These are phyloP conservation scores for Ectemnius lituratus DNA, from an alignment of 2,888 invertebrate species.

Conservation along the genomic window DNA sequence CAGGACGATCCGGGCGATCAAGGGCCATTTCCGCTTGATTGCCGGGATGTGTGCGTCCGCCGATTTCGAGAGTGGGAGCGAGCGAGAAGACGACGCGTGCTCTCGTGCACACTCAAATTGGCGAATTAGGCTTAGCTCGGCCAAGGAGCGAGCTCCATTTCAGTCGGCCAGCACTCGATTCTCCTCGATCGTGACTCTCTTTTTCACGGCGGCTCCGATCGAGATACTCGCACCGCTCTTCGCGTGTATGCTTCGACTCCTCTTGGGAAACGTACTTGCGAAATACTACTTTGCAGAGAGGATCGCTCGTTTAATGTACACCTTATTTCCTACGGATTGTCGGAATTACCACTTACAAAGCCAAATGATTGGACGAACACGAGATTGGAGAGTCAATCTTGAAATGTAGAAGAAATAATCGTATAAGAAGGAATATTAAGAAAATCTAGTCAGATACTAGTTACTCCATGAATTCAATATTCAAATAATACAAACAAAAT, in stretches of 20 bases:
- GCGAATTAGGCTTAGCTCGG: conserved; percentile 53
- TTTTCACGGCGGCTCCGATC: not conserved
- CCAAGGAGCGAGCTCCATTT: conserved; percentile 17
- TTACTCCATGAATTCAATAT: too few species aligned
- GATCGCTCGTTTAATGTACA: too few species aligned
- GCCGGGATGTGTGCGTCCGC: conserved; percentile 50
- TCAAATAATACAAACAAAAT: too few species aligned
- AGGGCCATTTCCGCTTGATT: conserved; percentile 65
- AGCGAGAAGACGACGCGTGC: conserved; percentile 30
- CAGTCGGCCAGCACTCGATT: conserved; percentile 9
- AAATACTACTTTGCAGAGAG: not conserved
- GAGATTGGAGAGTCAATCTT: too few species aligned
- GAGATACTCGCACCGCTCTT: too few species aligned
- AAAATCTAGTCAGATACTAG: too few species aligned
- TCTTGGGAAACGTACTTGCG: not conserved
- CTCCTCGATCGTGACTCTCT: conserved; percentile 11
- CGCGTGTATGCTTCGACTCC: too few species aligned
- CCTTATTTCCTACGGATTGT: too few species aligned
- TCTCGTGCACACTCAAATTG: conserved; percentile 60
- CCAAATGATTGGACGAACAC: too few species aligned
- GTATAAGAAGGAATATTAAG: too few species aligned
- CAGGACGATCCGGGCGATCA: conserved; percentile 40
- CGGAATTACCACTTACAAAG: too few species aligned
- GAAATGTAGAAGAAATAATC: too few species aligned
- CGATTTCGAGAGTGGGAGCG: conserved; percentile 36